A percentile compares a stretch with the other conserved stretches of the same genome.
Evolutionary conservation across 2,888 invertebrate genomes (phyloP).

Genomic region (Girardia tigrina): DNA sequence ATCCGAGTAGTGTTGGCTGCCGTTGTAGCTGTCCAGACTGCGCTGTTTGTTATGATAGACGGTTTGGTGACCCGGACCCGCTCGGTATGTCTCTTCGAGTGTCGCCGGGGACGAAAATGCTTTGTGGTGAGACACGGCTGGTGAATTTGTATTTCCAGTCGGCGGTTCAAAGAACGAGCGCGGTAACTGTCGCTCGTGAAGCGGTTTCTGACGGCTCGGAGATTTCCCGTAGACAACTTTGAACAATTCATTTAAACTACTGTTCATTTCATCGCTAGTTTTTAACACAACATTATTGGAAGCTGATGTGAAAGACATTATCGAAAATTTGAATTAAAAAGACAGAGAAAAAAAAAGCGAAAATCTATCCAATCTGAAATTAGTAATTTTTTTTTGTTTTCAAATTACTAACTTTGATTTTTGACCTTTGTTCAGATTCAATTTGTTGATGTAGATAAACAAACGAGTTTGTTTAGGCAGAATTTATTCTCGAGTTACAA

Average conservation of each 20-base stretch:
- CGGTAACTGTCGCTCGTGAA: background rate
- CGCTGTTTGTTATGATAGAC: background rate
- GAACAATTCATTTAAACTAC: background rate
- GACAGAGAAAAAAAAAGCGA: background rate
- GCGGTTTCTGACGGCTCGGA: background rate
- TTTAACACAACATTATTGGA: conserved; percentile 23
- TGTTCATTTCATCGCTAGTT: background rate
- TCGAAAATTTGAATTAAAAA: background rate
- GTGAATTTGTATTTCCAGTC: background rate
- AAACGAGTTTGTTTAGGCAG: no score
- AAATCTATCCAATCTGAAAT: conserved; percentile 15
- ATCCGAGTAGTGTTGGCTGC: background rate
- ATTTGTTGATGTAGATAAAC: conserved; percentile 11
- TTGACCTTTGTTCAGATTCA: conserved; percentile 10
- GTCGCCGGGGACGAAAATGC: background rate
- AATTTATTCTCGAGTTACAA: no score
- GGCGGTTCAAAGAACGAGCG: background rate
- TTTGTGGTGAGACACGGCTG: background rate
- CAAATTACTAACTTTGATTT: background rate
- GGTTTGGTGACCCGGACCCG: background rate
- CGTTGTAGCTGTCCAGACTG: background rate
- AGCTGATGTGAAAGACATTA: conserved; percentile 9
- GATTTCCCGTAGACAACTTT: background rate
- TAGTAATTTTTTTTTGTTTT: no score
- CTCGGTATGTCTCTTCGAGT: background rate